Conservation (phyloP, 2,888 invertebrate species). For the Axea sp. region DNA sequence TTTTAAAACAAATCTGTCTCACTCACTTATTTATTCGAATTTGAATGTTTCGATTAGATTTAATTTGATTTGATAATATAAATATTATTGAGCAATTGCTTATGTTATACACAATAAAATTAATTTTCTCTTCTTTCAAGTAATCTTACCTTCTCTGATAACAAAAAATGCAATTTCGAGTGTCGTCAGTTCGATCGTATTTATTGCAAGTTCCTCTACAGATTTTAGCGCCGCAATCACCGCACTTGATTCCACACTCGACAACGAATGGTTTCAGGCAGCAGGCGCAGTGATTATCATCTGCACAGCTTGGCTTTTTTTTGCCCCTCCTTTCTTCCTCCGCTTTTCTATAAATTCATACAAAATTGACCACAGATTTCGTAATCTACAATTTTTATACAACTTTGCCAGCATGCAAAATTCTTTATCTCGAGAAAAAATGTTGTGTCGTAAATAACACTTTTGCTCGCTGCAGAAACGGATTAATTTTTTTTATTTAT, state of each 20-base stretch:
- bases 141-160: slow-evolving; percentile 75
- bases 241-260: slow-evolving; percentile 71
- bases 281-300: slow-evolving; percentile 73
- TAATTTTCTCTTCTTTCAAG: too few relatives aligned
- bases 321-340: slow-evolving; percentile 56
- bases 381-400: slow-evolving; percentile 9
- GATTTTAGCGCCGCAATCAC: slow-evolving; percentile 71
- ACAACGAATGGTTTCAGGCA: slow-evolving; percentile 74
- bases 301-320: slow-evolving; percentile 46
- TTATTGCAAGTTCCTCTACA: slow-evolving; percentile 74
- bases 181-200: slow-evolving; percentile 71
- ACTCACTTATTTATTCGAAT: too few relatives aligned
- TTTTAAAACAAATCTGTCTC: too few relatives aligned
- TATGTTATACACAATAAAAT: too few relatives aligned
- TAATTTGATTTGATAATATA: too few relatives aligned
- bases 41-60: too few relatives aligned
- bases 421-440: slow-evolving; percentile 15
- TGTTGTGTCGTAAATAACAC: slow-evolving; percentile 20
- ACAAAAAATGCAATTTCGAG: slow-evolving; percentile 75
- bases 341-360: slow-evolving; percentile 68
- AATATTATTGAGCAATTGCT: too few relatives aligned
- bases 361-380: slow-evolving; percentile 41
- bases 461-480: slow-evolving; percentile 4
- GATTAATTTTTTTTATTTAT: slow-evolving; percentile 17
- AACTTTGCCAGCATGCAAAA: slow-evolving; percentile 22